Evolutionary conservation across 2,113 vertebrate species (phyloP).

Genomic region (Ptyas mucosa): DNA sequence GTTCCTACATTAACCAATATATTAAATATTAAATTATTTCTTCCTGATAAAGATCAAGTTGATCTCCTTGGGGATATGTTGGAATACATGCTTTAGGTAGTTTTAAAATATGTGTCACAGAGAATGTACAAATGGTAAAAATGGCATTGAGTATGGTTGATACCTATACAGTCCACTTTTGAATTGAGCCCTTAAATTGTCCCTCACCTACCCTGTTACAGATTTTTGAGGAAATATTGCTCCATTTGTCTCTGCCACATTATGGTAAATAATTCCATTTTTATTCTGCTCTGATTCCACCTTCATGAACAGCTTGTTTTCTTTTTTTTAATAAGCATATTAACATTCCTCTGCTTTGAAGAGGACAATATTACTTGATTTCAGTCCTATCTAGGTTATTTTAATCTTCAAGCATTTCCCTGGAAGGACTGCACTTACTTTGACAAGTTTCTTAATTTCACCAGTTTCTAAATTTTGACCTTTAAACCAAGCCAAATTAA

Average conservation of each 20-base stretch:
- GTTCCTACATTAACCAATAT: slow-evolving; percentile 70
- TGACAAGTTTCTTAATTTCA: background rate
- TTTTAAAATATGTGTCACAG: background rate
- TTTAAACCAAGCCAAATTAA: background rate
- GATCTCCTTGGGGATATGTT: background rate
- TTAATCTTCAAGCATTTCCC: background rate
- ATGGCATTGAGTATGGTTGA: background rate
- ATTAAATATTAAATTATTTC: background rate
- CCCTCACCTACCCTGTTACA: background rate
- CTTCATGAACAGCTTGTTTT: background rate
- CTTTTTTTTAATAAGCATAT: background rate
- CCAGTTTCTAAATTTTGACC: background rate
- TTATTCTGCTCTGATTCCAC: background rate
- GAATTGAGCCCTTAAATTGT: background rate
- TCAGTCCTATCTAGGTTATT: background rate
- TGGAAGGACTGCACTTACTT: background rate
- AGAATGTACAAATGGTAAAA: background rate
- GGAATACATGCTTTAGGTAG: background rate
- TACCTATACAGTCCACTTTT: background rate
- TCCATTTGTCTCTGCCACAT: background rate
- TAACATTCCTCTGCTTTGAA: background rate
- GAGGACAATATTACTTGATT: background rate
- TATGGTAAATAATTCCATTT: background rate
- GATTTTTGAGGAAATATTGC: background rate
- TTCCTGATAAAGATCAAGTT: background rate